Base-by-base conservation (phyloP, 2,113 vertebrate species). In the Nibea coibor region DNA sequence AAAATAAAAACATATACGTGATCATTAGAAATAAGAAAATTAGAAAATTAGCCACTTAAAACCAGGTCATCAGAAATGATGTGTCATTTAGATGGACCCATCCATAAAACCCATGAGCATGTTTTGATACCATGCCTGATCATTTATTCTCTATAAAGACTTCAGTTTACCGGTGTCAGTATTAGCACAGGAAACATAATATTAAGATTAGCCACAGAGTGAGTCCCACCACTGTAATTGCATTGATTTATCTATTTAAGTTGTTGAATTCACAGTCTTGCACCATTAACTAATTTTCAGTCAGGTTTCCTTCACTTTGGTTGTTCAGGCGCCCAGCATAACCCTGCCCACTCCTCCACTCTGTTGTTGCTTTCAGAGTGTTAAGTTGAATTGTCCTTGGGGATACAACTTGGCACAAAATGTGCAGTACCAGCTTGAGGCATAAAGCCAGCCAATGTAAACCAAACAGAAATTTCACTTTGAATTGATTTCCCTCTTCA, bases 351-450 rank as follows among this genome's bases (percentile, higher is more conserved):
- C 71, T 59, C 28, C 56, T 70, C 26, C 39, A 67, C 71, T 75
- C 42, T 31, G 28, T 48, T 65, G 62, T 75, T 68, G 68, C 71
- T 69, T 43, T 56, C 26, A 74, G 22, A 26, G 50, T 78, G 35
- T 78, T 28, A 66, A 42, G 58, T 39, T 61, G 61, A 68, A 19
- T 57, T 47, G 68, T 81, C 53, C 51, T 39, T 26, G 8, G 72
- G 81, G 73, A 79, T 24, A 43, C 17, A 61, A 78, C 56, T 75
- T 83, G 87, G 77, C 73, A 78, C 17, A 68, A 53, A 68, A 71
- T 68, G 22, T 67, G 35, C 11, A 62, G 39, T 50, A 54, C 17
- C n/a, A 48, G 69, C 58, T 74, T 59, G 11, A 79, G 67, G 50
- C 75, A 3, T 53, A 24, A 72, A 59, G 75, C 72, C 72, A 69